Conservation (phyloP, 2,113 vertebrate genomes). For the Fregetta grallaria region DNA sequence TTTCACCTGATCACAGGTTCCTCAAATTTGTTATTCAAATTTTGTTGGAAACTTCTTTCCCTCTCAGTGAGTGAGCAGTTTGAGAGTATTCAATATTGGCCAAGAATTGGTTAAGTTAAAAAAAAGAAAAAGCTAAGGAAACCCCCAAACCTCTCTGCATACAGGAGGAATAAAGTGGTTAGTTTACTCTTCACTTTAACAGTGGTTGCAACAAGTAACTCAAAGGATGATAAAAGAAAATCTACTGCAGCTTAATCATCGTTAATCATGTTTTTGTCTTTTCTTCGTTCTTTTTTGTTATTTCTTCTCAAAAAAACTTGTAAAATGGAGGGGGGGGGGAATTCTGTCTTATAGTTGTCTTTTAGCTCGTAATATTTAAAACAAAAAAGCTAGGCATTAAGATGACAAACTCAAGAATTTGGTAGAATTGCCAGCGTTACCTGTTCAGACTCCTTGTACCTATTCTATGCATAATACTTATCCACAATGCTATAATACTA, state of each 20-base stretch:
- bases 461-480: neutral
- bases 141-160: accelerated
- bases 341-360: neutral
- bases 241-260: neutral
- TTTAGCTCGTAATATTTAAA: neutral
- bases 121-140: neutral
- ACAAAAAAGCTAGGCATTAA: neutral
- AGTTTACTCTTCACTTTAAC: neutral
- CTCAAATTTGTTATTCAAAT: neutral
- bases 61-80: neutral
- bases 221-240: neutral
- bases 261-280: neutral
- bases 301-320: neutral
- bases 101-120: neutral
- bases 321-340: neutral
- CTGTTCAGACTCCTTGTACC: neutral
- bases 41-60: neutral
- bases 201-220: neutral
- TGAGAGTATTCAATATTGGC: neutral
- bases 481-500: neutral
- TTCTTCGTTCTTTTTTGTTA: neutral
- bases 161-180: neutral
- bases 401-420: neutral
- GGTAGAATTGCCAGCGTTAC: accelerated
- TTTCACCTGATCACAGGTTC: neutral